phyloP scores from a whole-genome alignment of 2,797 vertebrate genomes.

The Hydrocynus forskahlii region DNA sequence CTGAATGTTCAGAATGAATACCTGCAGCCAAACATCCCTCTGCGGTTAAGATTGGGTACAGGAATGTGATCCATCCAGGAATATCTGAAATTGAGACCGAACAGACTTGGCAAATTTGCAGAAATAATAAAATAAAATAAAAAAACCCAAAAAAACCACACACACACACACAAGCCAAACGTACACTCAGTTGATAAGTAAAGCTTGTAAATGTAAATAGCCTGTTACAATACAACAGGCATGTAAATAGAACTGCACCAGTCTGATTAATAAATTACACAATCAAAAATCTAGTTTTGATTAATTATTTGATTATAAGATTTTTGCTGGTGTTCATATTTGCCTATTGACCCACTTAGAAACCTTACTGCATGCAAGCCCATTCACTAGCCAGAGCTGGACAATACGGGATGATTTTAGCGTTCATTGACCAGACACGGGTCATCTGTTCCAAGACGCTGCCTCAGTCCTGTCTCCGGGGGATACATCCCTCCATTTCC shows the following conservation, averaged over 20 bases:
- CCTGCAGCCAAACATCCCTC: too few species aligned
- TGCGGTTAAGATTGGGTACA: not conserved
- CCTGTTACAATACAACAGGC: too few species aligned
- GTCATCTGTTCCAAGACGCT: constrained; percentile 8
- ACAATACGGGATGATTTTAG: not conserved
- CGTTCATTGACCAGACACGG: not conserved
- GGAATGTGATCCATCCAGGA: not conserved
- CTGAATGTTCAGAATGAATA: too few species aligned
- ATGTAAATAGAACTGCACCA: not conserved
- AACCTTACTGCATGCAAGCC: too few species aligned
- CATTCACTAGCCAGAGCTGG: not conserved
- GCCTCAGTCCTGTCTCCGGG: constrained; percentile 83
- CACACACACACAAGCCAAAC: not conserved
- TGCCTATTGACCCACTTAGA: too few species aligned
- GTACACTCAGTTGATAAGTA: not conserved
- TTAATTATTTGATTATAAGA: not conserved
- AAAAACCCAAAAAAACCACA: too few species aligned
- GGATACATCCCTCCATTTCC: constrained; percentile 98
- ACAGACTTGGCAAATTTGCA: not conserved
- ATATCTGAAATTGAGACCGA: not conserved
- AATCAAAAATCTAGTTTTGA: not conserved
- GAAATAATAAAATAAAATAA: too few species aligned
- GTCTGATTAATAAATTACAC: not conserved
- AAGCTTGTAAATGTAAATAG: not conserved
- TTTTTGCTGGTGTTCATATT: not conserved